Evolutionary conservation across 1,140 invertebrate genomes (phyloP).

Genomic region (Diachasmimorpha longicaudata): DNA sequence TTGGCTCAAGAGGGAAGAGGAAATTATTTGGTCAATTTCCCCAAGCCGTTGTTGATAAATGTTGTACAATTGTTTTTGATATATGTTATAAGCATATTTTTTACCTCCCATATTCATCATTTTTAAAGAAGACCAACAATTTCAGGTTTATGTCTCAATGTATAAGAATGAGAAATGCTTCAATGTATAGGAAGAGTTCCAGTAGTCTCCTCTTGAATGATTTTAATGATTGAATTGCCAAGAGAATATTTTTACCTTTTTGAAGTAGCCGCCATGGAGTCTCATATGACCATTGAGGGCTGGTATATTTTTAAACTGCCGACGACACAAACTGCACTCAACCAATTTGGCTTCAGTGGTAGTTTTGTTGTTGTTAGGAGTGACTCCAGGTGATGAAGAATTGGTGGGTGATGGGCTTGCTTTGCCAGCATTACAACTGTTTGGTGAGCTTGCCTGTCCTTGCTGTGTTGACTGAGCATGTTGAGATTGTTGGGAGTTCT

Average conservation of each 20-base stretch:
- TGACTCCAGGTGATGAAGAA: slow-evolving; percentile 47
- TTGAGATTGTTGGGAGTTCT: slow-evolving; percentile 26
- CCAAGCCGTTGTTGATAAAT: too few species aligned
- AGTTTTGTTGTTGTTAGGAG: slow-evolving; percentile 59
- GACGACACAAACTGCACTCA: slow-evolving; percentile 91
- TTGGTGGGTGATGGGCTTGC: slow-evolving; percentile 53
- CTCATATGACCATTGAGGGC: slow-evolving; percentile 97
- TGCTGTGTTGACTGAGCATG: slow-evolving; percentile 41
- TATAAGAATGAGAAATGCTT: too few species aligned
- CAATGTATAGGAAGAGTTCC: too few species aligned
- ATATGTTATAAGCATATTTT: too few species aligned
- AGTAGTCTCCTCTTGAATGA: not conserved
- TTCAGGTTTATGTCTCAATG: too few species aligned
- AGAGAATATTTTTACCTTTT: slow-evolving; percentile 72
- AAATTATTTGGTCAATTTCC: too few species aligned
- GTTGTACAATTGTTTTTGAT: too few species aligned
- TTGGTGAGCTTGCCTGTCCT: slow-evolving; percentile 49
- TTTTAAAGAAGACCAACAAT: too few species aligned
- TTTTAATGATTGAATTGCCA: not conserved
- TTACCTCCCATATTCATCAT: too few species aligned
- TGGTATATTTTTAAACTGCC: slow-evolving; percentile 95
- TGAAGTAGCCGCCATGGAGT: slow-evolving; percentile 94
- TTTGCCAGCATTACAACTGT: slow-evolving; percentile 49
- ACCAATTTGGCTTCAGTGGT: slow-evolving; percentile 78
- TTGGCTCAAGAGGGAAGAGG: too few species aligned